Conservation (phyloP, 2,113 vertebrate genomes). For the Nycticryphes semicollaris region DNA sequence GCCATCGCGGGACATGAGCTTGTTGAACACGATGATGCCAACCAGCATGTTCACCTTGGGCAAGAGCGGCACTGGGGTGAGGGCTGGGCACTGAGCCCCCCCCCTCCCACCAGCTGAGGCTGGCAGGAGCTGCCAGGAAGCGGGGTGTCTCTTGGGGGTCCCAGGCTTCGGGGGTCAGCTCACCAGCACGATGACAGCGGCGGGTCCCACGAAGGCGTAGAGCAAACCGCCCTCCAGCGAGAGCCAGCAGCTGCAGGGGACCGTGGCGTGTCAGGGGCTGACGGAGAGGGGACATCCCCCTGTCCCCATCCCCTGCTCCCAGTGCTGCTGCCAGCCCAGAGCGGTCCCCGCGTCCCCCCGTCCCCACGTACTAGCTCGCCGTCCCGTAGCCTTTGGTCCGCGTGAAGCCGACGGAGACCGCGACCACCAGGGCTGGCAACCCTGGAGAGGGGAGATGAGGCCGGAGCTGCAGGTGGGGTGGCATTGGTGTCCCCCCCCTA, state of each 20-base stretch:
- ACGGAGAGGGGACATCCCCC: neutral
- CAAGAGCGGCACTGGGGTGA: neutral
- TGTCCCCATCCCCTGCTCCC: neutral
- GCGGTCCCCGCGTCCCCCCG: neutral
- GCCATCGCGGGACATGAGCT: conserved; percentile 97
- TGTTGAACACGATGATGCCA: conserved; percentile 98
- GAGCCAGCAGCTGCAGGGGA: conserved; percentile 87
- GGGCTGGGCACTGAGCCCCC: neutral
- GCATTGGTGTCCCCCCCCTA: neutral
- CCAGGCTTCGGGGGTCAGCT: neutral
- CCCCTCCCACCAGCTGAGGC: rapidly evolving
- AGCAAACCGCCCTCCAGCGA: conserved; percentile 92
- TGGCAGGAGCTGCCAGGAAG: neutral
- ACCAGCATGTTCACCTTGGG: conserved; percentile 97
- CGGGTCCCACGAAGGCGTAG: conserved; percentile 93
- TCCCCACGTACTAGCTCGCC: conserved; percentile 89
- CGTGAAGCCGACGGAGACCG: conserved; percentile 93
- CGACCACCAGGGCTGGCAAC: conserved; percentile 90
- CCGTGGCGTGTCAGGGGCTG: neutral
- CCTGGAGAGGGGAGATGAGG: conserved; percentile 55
- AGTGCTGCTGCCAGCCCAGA: neutral
- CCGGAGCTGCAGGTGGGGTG: neutral
- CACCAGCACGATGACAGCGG: conserved; percentile 95
- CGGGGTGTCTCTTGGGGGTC: neutral
- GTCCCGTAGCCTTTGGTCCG: conserved; percentile 95